Evolutionary conservation across 2,888 invertebrate genomes (phyloP).

Genomic region (Nesidiocoris tenuis): DNA sequence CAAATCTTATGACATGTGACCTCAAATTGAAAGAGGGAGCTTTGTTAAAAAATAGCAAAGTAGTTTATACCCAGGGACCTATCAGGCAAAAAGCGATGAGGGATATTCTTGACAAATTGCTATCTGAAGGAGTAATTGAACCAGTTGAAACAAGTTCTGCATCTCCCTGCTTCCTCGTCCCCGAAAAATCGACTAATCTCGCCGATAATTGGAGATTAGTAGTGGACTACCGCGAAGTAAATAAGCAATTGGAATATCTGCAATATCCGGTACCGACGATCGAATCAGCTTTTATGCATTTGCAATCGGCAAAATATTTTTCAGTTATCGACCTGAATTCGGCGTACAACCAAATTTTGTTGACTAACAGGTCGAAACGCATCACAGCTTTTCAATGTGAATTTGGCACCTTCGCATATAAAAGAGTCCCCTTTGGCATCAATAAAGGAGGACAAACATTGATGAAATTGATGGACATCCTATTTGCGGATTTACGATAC

Average conservation of each 20-base stretch:
- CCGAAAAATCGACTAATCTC: background rate
- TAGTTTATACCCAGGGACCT: slow-evolving; percentile 16
- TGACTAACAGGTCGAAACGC: background rate
- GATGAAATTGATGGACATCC: slow-evolving; percentile 40
- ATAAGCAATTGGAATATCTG: background rate
- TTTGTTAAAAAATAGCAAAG: slow-evolving; percentile 2
- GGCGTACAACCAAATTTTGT: slow-evolving; percentile 42
- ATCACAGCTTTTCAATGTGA: slow-evolving; percentile 40
- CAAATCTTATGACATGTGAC: background rate
- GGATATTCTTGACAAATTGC: slow-evolving; percentile 6
- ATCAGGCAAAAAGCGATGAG: background rate
- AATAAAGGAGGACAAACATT: slow-evolving; percentile 41
- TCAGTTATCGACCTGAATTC: slow-evolving; percentile 35
- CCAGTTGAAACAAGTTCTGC: background rate
- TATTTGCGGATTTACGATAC: slow-evolving; percentile 45
- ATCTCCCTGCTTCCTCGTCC: slow-evolving; percentile 22
- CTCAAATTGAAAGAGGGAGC: slow-evolving; percentile 9
- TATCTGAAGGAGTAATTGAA: slow-evolving; percentile 24
- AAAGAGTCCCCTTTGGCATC: slow-evolving; percentile 43
- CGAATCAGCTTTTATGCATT: slow-evolving; percentile 28
- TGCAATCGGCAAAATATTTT: slow-evolving; percentile 26
- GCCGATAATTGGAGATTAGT: slow-evolving; percentile 44
- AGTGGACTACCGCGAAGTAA: slow-evolving; percentile 46
- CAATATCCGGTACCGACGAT: slow-evolving; percentile 28
- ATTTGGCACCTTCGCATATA: slow-evolving; percentile 37